phyloP scores from a whole-genome alignment of 1,140 invertebrate species.

The Heliconius hewitsoni region DNA sequence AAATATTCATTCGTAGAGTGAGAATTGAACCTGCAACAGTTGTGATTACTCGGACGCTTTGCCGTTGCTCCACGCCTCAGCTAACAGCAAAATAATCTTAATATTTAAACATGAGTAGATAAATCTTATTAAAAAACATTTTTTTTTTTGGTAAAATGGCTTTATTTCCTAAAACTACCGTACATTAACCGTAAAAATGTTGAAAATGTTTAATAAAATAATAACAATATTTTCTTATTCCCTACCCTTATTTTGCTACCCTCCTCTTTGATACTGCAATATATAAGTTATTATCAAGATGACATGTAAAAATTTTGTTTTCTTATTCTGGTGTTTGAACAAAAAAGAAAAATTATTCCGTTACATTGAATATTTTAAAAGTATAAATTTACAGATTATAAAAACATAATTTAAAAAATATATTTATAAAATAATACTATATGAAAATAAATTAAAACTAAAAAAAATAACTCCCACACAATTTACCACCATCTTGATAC shows the following conservation, averaged over 20 bases:
- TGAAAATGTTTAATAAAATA: conserved; percentile 7
- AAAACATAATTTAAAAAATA: too few relatives aligned
- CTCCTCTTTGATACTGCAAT: background rate
- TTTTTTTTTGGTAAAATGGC: background rate
- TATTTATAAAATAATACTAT: too few relatives aligned
- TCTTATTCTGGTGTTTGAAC: background rate
- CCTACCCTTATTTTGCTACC: background rate
- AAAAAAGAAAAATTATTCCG: background rate
- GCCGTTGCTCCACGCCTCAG: background rate
- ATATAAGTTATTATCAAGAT: background rate
- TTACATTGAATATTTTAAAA: too few relatives aligned
- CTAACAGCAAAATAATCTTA: background rate
- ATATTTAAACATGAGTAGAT: too few relatives aligned
- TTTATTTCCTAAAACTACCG: background rate
- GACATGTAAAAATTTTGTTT: background rate
- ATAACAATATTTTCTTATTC: conserved; percentile 7
- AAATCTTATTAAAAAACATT: background rate
- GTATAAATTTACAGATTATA: too few relatives aligned
- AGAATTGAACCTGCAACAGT: background rate
- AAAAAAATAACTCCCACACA: too few relatives aligned
- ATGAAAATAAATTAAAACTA: too few relatives aligned
- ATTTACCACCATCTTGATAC: background rate
- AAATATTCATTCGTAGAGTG: background rate
- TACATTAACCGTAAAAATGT: conserved; percentile 9
- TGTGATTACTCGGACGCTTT: background rate